A percentile compares a stretch with the other conserved stretches of the same genome.
Conservation (phyloP, 1,140 invertebrate species). For the Eumaeus atala region DNA sequence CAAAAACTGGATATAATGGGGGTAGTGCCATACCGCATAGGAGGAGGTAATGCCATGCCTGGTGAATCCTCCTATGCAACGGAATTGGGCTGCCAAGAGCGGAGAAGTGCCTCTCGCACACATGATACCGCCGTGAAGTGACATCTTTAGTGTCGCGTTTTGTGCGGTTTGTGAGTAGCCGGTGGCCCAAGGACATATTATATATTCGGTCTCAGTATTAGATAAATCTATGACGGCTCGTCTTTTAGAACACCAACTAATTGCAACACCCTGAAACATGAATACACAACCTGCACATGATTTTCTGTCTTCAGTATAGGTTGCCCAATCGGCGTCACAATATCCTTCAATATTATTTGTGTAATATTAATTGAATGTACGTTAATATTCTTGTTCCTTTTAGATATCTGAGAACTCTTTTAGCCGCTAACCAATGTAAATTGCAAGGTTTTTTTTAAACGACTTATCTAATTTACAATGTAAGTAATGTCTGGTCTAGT, state of each 20-base stretch:
- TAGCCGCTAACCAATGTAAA: not conserved
- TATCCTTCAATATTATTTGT: constrained; percentile 30
- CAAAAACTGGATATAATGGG: too few species aligned
- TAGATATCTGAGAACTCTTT: constrained; percentile 1
- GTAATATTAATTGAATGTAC: constrained; percentile 22
- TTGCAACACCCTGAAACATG: constrained; percentile 35
- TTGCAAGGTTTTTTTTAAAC: constrained; percentile 13
- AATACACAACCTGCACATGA: constrained; percentile 45
- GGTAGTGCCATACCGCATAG: too few species aligned
- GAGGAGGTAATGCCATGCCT: too few species aligned
- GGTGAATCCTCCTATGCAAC: too few species aligned
- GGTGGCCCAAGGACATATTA: too few species aligned
- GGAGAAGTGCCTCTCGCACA: too few species aligned
- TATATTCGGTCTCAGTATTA: constrained; percentile 59
- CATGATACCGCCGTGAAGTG: too few species aligned
- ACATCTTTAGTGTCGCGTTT: too few species aligned
- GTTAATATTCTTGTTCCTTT: constrained; percentile 3
- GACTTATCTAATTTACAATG: constrained; percentile 10
- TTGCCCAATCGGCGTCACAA: constrained; percentile 56
- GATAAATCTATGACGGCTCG: constrained; percentile 47
- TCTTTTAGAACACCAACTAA: constrained; percentile 42
- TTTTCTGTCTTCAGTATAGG: constrained; percentile 34
- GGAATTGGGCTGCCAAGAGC: too few species aligned
- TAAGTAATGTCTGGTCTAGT: constrained; percentile 13
- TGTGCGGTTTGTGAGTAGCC: too few species aligned